Conservation (phyloP, 2,888 invertebrate genomes). For the Tenthredo livida region DNA sequence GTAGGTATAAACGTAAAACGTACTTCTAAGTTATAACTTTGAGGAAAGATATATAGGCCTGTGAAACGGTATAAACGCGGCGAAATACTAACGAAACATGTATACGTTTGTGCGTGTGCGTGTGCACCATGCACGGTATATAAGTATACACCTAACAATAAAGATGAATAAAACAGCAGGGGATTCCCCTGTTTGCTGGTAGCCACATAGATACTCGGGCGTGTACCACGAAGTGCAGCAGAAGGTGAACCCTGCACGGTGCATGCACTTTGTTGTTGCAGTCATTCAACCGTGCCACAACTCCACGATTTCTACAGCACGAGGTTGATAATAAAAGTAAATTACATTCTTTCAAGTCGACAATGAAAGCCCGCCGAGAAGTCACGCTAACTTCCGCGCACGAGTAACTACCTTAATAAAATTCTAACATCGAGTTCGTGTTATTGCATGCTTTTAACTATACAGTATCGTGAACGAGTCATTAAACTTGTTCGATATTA, state of each 20-base stretch:
- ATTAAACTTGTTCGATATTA: constrained; percentile 23
- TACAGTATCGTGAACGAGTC: not conserved
- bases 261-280: constrained; percentile 48
- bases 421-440: constrained; percentile 21
- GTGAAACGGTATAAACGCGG: not conserved
- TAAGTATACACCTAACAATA: not conserved
- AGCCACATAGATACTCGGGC: constrained; percentile 11
- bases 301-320: constrained; percentile 6
- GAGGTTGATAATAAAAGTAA: constrained; percentile 50
- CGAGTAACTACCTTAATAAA: constrained; percentile 29
- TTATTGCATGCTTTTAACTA: not conserved
- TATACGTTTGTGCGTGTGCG: constrained; percentile 10
- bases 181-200: constrained; percentile 37
- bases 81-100: constrained; percentile 16
- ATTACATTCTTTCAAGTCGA: constrained; percentile 37
- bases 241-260: not conserved
- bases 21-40: constrained; percentile 25
- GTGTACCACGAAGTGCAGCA: constrained; percentile 5
- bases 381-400: constrained; percentile 36
- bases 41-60: constrained; percentile 5
- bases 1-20: not conserved
- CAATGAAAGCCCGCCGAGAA: constrained; percentile 33
- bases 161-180: constrained; percentile 46
- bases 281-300: constrained; percentile 27
- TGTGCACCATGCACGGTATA: not conserved